Conservation (phyloP, 2,797 vertebrate genomes). For the Hephaestus fuliginosus region DNA sequence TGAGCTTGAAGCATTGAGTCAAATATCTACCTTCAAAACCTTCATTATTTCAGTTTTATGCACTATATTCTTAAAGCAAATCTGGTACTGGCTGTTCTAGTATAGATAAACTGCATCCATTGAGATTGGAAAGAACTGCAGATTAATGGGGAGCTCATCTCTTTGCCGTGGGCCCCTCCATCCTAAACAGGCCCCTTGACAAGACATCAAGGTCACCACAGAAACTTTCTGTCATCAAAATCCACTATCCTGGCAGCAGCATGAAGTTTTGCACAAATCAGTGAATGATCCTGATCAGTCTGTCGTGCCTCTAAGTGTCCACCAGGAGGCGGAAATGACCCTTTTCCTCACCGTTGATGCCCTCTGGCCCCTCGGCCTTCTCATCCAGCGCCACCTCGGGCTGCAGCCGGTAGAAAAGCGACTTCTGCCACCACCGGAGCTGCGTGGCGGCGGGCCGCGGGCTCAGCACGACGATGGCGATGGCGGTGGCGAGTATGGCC, state of each 20-base stretch:
- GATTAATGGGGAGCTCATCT: background rate
- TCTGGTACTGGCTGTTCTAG: background rate
- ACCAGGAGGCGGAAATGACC: too few species aligned
- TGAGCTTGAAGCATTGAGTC: background rate
- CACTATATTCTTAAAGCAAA: background rate
- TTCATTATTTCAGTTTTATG: background rate
- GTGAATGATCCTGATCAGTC: too few species aligned
- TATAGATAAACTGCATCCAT: background rate
- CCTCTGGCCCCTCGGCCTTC: conserved; percentile 38
- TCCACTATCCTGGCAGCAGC: too few species aligned
- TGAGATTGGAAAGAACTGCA: background rate
- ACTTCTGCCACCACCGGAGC: conserved; percentile 86
- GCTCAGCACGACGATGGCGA: conserved; percentile 72
- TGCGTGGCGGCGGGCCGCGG: conserved; percentile 57
- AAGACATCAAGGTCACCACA: background rate
- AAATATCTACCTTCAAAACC: background rate
- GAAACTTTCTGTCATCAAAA: background rate
- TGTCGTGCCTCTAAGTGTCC: too few species aligned
- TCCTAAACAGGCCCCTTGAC: background rate
- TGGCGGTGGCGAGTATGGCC: conserved; percentile 70
- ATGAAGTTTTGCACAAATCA: too few species aligned
- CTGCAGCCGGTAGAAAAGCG: conserved; percentile 81
- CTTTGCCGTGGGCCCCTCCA: background rate
- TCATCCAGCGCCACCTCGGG: conserved; percentile 51
- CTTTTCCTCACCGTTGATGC: conserved; percentile 69